Percentiles rank a stretch among this genome's conserved stretches.
Conservation (phyloP, 2,113 vertebrate species). For the human (Homo sapiens) region GRCh38 chrX:44261501-44262000, state of each 20-base stretch:
- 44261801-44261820: not conserved
- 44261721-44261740: not conserved
- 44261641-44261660: not conserved
- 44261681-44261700: not conserved
- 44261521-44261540: not conserved
- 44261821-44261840: not conserved
- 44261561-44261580: too few species aligned
- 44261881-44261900: not conserved
- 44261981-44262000: not conserved
- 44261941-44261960: not conserved
- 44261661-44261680: not conserved
- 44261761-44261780: not conserved
- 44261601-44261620: not conserved
- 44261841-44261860: constrained; percentile 35
- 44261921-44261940: not conserved
- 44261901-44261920: not conserved
- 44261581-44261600: not conserved
- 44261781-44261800: not conserved
- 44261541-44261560: constrained; percentile 22
- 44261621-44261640: not conserved
- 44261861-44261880: constrained; percentile 3
- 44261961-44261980: not conserved
- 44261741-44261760: not conserved
- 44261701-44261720: not conserved
- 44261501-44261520: not conserved